Conservation (phyloP, 2,113 vertebrate genomes). For the Gymnogyps californianus region DNA sequence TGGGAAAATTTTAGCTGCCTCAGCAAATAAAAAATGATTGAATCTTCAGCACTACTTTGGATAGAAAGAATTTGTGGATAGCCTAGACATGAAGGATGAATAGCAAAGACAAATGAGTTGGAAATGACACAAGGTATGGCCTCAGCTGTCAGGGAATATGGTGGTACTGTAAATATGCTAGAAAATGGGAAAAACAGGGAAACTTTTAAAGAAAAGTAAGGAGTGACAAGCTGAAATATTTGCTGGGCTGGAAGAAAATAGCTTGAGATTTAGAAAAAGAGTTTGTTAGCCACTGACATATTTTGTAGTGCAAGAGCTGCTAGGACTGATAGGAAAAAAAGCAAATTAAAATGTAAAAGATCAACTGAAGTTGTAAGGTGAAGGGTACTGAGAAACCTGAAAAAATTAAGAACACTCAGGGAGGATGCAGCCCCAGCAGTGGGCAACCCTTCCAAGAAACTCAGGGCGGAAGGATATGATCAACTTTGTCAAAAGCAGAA, state of each 20-base stretch:
- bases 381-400: neutral
- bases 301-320: neutral
- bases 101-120: neutral
- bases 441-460: neutral
- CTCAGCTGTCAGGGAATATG: neutral
- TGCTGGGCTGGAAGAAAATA: neutral
- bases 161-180: neutral
- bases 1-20: neutral
- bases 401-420: neutral
- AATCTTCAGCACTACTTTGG: neutral
- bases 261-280: neutral
- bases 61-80: neutral
- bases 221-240: neutral
- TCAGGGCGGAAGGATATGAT: neutral
- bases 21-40: neutral
- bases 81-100: neutral
- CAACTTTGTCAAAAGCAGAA: neutral
- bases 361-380: neutral
- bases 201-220: neutral
- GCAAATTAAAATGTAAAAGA: neutral
- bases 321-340: neutral
- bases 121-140: neutral
- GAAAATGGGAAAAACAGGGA: neutral
- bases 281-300: neutral
- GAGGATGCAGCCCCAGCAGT: neutral